These are phyloP conservation scores for Origma solitaria DNA, from an alignment of 2,113 vertebrate species.

Conservation along the genomic window DNA sequence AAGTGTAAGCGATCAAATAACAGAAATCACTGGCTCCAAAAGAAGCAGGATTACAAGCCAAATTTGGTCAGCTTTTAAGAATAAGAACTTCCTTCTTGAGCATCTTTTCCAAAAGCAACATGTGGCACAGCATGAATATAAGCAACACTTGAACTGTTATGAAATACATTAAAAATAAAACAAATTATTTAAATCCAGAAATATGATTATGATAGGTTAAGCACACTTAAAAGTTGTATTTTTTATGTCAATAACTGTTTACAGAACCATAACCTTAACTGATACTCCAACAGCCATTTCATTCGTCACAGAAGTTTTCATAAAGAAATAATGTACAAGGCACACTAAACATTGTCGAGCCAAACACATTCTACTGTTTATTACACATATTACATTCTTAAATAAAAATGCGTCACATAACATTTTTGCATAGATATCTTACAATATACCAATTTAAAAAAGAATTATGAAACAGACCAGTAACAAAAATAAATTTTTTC, in stretches of 20 bases:
- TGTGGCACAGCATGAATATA: neutral
- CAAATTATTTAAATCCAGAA: neutral
- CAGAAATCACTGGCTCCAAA: neutral
- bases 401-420: constrained; percentile 99
- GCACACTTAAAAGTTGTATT: neutral
- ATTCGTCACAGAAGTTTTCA: neutral
- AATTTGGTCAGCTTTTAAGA: neutral
- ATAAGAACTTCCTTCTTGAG: neutral
- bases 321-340: constrained; percentile 62
- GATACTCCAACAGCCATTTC: neutral
- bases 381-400: constrained; percentile 99
- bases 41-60: neutral
- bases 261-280: neutral
- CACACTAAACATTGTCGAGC: constrained; percentile 71
- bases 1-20: neutral
- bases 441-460: constrained; percentile 99
- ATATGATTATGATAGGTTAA: neutral
- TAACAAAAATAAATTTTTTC: constrained; percentile 99
- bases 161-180: neutral
- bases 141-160: neutral
- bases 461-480: constrained; percentile 99
- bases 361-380: constrained; percentile 99
- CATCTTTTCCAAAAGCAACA: neutral
- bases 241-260: neutral
- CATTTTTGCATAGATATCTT: constrained; percentile 99